Evolutionary conservation across 2,888 invertebrate genomes (phyloP), one percentile per base, ranked within the genome.

Genomic region (Leptopilina myrica): DNA sequence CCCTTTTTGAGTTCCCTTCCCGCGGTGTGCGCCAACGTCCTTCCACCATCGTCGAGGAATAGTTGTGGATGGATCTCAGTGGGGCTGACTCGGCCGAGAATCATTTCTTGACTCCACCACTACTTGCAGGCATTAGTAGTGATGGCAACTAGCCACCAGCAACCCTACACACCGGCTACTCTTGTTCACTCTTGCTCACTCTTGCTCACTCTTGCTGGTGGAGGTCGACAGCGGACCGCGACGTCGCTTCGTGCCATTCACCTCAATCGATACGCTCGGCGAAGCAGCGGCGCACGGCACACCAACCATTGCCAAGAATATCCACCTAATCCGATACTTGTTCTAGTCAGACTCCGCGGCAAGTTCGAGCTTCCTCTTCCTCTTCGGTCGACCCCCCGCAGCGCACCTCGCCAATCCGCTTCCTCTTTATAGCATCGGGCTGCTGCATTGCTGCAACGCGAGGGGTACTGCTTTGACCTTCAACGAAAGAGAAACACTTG

Each of bases 251-350:
- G 73, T 73, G 73, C 73, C 73, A 73, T 73, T 73, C 73, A 73
- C 83, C 81, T 81, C 80, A 80, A 81, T 80, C 80, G 81, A 82
- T 76, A 82, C 79, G 80, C 81, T 79, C 81, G 78, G 75, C 64
- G 64, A 53, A 43, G 62, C 40, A 66, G 26, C 62, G 81, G 26
- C 62, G 81, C 33, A 64, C 78, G 66, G 77, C 76, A 73, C 76
- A 64, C 79, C 73, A 80, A 77, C 83, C 81, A 80, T 80, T 80
- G 78, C 69, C 73, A 75, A 78, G 78, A 78, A 80, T 33, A 81
- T 65, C 73, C 80, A n/a, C 43, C 43, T 80, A 80, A 80, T 49
- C 62, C 15, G n/a, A 15, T n/a, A 62, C 62, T 15, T 62, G 15
- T 62, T 62, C 43, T 43, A 43, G 43, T 43, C 43, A 43, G 43